Evolutionary conservation across 2,113 vertebrate genomes (phyloP).

Genomic region (Ceyx melanurus): DNA sequence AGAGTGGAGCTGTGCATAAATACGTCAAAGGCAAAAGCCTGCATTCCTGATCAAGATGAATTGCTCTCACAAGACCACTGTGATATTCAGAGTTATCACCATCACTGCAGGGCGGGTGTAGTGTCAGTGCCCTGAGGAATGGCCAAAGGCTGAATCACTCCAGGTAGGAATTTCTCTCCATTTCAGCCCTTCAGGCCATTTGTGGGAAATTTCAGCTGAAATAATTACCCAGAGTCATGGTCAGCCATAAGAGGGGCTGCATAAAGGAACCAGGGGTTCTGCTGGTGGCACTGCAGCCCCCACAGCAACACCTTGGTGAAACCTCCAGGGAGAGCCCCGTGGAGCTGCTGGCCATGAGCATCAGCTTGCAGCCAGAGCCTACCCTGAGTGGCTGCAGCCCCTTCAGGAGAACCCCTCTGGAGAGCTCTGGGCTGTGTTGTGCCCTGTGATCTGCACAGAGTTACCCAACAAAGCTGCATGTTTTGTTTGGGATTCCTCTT

Average conservation of each 20-base stretch:
- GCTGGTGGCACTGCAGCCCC: not conserved
- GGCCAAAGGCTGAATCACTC: not conserved
- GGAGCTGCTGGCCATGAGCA: not conserved
- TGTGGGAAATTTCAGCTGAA: not conserved
- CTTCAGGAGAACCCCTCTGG: accelerated
- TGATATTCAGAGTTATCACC: not conserved
- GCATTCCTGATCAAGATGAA: not conserved
- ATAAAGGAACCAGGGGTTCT: accelerated
- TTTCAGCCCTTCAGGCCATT: not conserved
- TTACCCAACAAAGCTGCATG: too few species aligned
- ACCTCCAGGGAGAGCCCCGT: accelerated
- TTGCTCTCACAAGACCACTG: not conserved
- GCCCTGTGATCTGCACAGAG: not conserved
- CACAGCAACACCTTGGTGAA: not conserved
- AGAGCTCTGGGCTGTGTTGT: not conserved
- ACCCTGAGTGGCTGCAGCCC: not conserved
- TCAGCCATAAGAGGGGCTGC: not conserved
- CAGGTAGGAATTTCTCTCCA: not conserved
- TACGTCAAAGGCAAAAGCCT: not conserved
- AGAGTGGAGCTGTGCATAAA: not conserved
- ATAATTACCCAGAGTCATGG: not conserved
- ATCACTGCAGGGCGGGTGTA: not conserved
- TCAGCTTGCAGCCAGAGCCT: accelerated
- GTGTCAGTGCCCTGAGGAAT: not conserved
- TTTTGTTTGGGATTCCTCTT: not conserved